Percentiles rank a stretch among this genome's conserved stretches.
Conservation (phyloP, 2,113 vertebrate genomes). For the Amblyornis subalaris region DNA sequence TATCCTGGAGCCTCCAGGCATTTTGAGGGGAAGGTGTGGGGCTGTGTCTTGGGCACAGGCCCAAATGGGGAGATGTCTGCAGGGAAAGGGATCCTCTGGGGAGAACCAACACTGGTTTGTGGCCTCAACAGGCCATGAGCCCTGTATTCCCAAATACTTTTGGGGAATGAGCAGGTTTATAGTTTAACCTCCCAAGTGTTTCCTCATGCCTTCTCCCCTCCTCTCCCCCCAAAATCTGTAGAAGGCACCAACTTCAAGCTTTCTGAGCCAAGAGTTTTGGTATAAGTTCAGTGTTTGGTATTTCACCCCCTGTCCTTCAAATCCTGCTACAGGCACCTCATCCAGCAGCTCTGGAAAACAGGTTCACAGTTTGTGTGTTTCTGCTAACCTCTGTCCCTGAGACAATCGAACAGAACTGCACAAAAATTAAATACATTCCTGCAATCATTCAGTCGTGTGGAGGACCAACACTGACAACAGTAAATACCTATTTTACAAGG, state of each 20-base stretch:
- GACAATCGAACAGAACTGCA: background rate
- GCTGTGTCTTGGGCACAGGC: background rate
- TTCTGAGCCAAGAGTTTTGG: background rate
- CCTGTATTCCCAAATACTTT: background rate
- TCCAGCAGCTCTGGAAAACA: background rate
- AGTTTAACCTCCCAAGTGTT: background rate
- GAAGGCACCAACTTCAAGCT: background rate
- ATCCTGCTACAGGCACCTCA: background rate
- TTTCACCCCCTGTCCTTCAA: background rate
- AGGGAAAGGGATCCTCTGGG: background rate
- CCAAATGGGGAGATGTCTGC: accelerated
- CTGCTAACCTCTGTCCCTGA: background rate
- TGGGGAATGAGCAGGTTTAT: background rate
- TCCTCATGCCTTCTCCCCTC: background rate
- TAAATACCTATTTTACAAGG: background rate
- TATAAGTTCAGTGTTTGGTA: background rate
- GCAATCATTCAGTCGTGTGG: background rate
- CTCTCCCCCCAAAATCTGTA: accelerated
- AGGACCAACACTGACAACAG: background rate
- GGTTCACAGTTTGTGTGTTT: background rate
- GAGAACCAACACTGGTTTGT: background rate
- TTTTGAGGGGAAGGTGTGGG: background rate
- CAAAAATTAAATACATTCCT: background rate
- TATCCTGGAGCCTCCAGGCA: background rate
- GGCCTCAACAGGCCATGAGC: accelerated